Percentiles rank a stretch among this genome's conserved stretches.
phyloP scores from a whole-genome alignment of 1,140 invertebrate species.

The Temnothorax longispinosus region DNA sequence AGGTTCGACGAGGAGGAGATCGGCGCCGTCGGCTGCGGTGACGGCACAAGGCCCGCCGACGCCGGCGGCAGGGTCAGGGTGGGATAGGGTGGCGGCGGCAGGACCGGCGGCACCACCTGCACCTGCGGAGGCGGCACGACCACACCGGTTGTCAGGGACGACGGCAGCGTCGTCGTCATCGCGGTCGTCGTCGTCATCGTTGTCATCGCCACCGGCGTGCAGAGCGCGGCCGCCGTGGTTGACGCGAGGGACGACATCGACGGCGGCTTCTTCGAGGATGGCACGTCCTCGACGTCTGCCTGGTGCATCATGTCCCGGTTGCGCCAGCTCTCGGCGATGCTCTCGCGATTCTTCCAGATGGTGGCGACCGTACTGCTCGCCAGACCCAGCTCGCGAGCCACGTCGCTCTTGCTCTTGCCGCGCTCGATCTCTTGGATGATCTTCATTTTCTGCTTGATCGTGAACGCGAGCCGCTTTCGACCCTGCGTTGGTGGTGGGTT shows the following conservation, averaged over 20 bases:
- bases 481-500: constrained; percentile 84
- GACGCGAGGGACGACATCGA: constrained; percentile 33
- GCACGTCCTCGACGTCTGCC: constrained; percentile 56
- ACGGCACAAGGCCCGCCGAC: constrained; percentile 55
- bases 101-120: constrained; percentile 65
- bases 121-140: constrained; percentile 60
- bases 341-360: constrained; percentile 88
- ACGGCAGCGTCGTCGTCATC: constrained; percentile 45
- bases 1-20: constrained; percentile 54
- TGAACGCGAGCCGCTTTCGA: constrained; percentile 88
- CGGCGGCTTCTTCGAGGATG: constrained; percentile 56
- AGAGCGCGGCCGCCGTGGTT: constrained; percentile 50
- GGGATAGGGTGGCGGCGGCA: constrained; percentile 59
- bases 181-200: constrained; percentile 52
- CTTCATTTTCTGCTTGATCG: constrained; percentile 88
- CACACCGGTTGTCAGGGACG: constrained; percentile 29
- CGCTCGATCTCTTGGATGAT: constrained; percentile 88
- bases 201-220: constrained; percentile 46
- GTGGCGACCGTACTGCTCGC: constrained; percentile 88
- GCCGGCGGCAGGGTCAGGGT: constrained; percentile 65
- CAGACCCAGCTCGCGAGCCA: constrained; percentile 87
- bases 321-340: constrained; percentile 85
- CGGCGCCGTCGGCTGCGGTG: constrained; percentile 63
- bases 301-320: constrained; percentile 84
- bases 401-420: constrained; percentile 88